Evolutionary conservation across 2,797 vertebrate species (phyloP), one percentile per base, ranked within the genome.

Genomic region (Diglossa cyanea): DNA sequence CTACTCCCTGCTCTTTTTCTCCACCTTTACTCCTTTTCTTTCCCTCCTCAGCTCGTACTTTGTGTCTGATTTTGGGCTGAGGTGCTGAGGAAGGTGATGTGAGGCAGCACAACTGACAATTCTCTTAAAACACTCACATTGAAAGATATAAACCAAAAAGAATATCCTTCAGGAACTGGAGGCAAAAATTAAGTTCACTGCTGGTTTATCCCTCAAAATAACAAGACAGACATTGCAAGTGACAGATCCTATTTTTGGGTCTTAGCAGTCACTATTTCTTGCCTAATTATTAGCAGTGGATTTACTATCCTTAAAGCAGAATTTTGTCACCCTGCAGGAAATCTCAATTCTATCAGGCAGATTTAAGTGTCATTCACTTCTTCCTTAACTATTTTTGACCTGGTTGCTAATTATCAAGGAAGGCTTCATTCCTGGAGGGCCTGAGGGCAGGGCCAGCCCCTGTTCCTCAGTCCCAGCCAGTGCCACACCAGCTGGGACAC

Each of bases 301-400:
- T 95, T 96, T 80, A 50, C 86, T 40, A 68, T 67, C 88, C 81
- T 95, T 95, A 88, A 92, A 89, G 92, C 45, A 50, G 74, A 90
- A 85, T 82, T 95, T 87, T 85, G 80, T 85, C 88, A 87, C 74
- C 72, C 93, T 62, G 71, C 82, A 91, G 92, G 95, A 94, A 85
- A 82, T 76, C 57, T 74, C 61, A 82, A 61, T 89, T 95, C 86
- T 85, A 35, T 37, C 90, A 78, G 65, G 81, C 63, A 88, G 58
- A 58, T 61, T 80, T 67, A 87, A 65, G 72, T 61, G 80, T 42
- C 86, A 45, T 70, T 93, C 63, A 47, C 70, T 94, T 90, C 70
- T 30, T 78, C 80, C 87, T 57, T 40, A 50, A 84, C 86, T 63
- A 35, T 16, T 88, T 86, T 58, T 66, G 50, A 71, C 65, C 86